Evolutionary conservation across 2,888 invertebrate species (phyloP), one percentile per base, ranked within the genome.

Genomic region (Latrodectus hesperus): DNA sequence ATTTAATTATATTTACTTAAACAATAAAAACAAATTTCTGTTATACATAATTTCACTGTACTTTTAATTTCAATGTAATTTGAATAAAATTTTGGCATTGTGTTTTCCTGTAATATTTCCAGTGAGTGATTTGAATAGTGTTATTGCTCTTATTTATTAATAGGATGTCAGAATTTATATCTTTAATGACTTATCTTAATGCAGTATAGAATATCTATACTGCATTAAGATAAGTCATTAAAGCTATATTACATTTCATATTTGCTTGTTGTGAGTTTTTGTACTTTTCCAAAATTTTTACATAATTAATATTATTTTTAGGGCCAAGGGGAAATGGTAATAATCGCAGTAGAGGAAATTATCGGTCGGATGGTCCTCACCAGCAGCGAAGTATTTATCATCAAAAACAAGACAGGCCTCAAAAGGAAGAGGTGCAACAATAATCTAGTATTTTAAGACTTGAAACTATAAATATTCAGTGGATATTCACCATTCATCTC

Each of bases 311-410:
- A 17, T 55, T 53, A 53, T n/a, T 64, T 55, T 53, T 38, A 87
- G 88, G 83, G 1, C 78, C 77, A 22, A 65, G 88, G 26, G 74
- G 70, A 51, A 83, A 70, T 51, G 79, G 82, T 1, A 83, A 88
- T 70, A 64, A 68, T 52, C 53, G 83, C 0, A 79, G 83, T n/a
- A 74, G 88, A 38, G 77, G 81, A 51, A 87, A 87, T 53, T 87
- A 76, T 75, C 75, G 76, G 14, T 53, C 74, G n/a, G 38, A 67
- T 51, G 17, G 67, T 6, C 51, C 75, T 67, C 76, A 76, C 14
- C 77, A 53, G 14, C 83, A 83, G 51, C 77, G 38, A n/a, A 53
- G 49, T n/a, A 26, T 64, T 16, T 65, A 51, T 12, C 76, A 79
- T 10, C 53, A 67, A 65, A 38, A 38, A 38, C 67, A 78, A 67